Base-by-base conservation (phyloP, 1,140 invertebrate species). In the Ceratina australensis region DNA sequence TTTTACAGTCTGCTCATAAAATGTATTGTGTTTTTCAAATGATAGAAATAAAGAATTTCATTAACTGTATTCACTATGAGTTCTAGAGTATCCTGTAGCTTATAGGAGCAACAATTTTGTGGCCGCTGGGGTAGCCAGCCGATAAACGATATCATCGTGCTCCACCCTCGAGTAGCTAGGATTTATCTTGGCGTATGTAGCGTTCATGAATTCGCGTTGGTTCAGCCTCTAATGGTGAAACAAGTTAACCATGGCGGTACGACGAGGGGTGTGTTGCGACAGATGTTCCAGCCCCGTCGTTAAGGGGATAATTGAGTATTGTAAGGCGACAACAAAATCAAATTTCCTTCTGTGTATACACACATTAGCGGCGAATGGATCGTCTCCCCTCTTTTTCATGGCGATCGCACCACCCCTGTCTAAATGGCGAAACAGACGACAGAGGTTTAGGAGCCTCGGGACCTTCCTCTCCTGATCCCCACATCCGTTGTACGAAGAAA, bases 241-340 rank as follows among this genome's bases (percentile, higher is more conserved):
- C 79, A 72, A 87, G 83, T 84, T 83, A 63, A 65, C 33, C 68
- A 65, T 60, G 47, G 65, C 56, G 57, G 54, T 18, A 16, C 7
- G 52, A 4, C 20, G 26, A 83, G 78, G 77, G 69, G 67, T 71
- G 82, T 87, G 78, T 60, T 66, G 63, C 74, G 76, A 81, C 85
- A 87, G 88, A 88, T 88, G 87, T 86, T 85, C 24, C 77, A 59
- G 28, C 74, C 72, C 79, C 22, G 65, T 78, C 71, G 61, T 49
- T 59, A 63, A 68, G 75, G 72, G 78, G 81, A 88, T 90, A 90
- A 90, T 90, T 89, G 88, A 90, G 88, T 90, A 90, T 90, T 90
- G 87, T 87, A 86, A 87, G 84, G 82, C 84, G 86, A 89, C 88
- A 89, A 89, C 82, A 90, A 89, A 89, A 89, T 90, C 87, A 89